Evolutionary conservation across 2,888 invertebrate species (phyloP), one percentile per base, ranked within the genome.

Genomic region (Protula sp.): DNA sequence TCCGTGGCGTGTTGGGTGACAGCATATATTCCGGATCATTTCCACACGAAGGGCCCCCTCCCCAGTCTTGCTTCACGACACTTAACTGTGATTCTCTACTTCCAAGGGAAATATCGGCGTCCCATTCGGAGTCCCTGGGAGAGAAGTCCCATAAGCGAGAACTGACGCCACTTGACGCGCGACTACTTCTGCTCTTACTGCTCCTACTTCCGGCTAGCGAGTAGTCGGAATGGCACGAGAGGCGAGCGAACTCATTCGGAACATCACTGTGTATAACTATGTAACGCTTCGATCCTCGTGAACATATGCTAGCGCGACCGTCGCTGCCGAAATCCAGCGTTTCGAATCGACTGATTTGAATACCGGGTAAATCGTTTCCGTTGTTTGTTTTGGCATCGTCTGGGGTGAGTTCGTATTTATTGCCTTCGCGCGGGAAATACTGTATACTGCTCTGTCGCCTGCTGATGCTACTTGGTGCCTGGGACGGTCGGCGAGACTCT

Each of bases 311-410:
- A 19, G 53, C 54, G 9, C 62, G 28, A 26, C 59, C 56, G 55
- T 60, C 62, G 24, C 19, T n/a, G 29, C 62, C 66, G 28, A 58
- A 54, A 47, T 68, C 68, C 31, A 68, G 54, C 5, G 68, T 68
- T 47, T 68, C 68, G 5, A 67, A 60, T 5, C 68, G 59, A 57
- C 68, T 68, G 60, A 68, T 68, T 60, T 68, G 65, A 30, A 68
- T 68, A 14, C 68, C 68, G 24, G 50, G 50, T 24, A 50, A 4
- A 24, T 50, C 50, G 9, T 5, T n/a, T 19, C 50, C 55, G 31
- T 56, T 56, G 22, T 47, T 31, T 22, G 47, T 30, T 52, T 51
- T 53, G 30, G 30, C 47, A 30, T 48, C 55, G 45, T 30, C 47
- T 50, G 19, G 50, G 54, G 53, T 19, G 24, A 57, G 19, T 2